Conservation (phyloP, 2,113 vertebrate species). For the Stegostoma tigrinum region DNA sequence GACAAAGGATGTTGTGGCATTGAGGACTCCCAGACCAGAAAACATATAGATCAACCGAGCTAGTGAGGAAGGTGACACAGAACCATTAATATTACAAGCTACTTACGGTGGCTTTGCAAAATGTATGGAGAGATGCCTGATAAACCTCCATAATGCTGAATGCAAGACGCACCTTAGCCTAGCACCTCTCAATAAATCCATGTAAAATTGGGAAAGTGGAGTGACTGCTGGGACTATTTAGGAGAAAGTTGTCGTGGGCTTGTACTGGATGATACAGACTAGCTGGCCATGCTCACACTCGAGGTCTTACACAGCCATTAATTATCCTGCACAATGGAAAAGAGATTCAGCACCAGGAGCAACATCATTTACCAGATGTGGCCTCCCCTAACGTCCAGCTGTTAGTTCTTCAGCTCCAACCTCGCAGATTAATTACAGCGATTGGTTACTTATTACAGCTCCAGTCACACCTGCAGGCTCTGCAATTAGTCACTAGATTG, state of each 20-base stretch:
- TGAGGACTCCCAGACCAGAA: neutral
- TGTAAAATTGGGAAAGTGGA: neutral
- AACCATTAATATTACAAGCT: neutral
- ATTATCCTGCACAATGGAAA: neutral
- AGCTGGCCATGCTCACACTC: neutral
- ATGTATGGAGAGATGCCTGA: neutral
- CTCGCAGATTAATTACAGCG: slow-evolving; percentile 81
- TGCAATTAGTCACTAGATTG: slow-evolving; percentile 73
- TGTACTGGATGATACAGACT: neutral
- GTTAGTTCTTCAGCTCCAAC: slow-evolving; percentile 78
- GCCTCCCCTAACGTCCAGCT: slow-evolving; percentile 77
- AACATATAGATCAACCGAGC: neutral
- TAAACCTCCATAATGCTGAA: neutral
- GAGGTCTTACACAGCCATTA: neutral
- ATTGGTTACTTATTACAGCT: slow-evolving; percentile 77
- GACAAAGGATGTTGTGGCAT: neutral
- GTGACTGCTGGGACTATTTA: neutral
- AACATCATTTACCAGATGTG: slow-evolving; percentile 49
- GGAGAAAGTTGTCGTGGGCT: neutral
- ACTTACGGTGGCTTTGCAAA: neutral
- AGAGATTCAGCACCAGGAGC: neutral
- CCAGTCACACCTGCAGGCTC: slow-evolving; percentile 78
- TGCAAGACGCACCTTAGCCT: too few species aligned
- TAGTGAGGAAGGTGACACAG: neutral
- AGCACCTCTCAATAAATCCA: neutral